Percentiles rank a stretch among this genome's conserved stretches.
Conservation (phyloP, 2,797 vertebrate genomes). For the Halcyon leucocephala region DNA sequence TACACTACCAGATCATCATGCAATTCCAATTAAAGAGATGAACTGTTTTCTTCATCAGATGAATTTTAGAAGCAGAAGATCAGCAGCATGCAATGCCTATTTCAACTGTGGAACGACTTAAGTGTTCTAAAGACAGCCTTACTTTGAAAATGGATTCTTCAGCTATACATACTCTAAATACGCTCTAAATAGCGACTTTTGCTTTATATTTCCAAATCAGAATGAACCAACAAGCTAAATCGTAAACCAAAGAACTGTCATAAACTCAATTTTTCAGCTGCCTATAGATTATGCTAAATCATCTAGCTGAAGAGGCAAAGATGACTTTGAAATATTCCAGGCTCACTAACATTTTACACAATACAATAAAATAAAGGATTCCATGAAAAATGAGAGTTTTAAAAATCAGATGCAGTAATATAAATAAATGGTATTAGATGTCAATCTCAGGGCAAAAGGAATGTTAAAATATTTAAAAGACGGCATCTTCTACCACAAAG, state of each 20-base stretch:
- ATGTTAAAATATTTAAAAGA: neutral
- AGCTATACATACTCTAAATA: neutral
- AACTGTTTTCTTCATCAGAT: constrained; percentile 71
- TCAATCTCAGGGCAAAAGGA: neutral
- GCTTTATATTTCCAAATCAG: neutral
- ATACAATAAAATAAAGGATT: neutral
- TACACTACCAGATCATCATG: constrained; percentile 44
- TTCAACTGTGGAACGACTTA: constrained; percentile 2
- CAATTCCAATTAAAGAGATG: constrained; percentile 37
- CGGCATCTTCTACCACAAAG: neutral
- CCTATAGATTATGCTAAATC: neutral
- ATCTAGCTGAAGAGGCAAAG: neutral
- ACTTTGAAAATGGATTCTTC: neutral
- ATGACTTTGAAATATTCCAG: neutral
- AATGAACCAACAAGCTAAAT: neutral
- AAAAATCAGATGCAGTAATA: neutral
- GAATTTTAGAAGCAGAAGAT: constrained; percentile 25
- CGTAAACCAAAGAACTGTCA: neutral
- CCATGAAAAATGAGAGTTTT: neutral
- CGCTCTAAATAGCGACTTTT: neutral
- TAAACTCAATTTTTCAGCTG: neutral
- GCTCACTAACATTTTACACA: neutral
- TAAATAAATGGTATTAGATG: neutral
- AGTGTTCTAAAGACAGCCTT: neutral
- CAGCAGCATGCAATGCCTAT: neutral